A percentile compares a stretch with the other conserved stretches of the same genome.
Evolutionary conservation across 2,888 invertebrate genomes (phyloP).

Genomic region (Andricus quercusramuli): DNA sequence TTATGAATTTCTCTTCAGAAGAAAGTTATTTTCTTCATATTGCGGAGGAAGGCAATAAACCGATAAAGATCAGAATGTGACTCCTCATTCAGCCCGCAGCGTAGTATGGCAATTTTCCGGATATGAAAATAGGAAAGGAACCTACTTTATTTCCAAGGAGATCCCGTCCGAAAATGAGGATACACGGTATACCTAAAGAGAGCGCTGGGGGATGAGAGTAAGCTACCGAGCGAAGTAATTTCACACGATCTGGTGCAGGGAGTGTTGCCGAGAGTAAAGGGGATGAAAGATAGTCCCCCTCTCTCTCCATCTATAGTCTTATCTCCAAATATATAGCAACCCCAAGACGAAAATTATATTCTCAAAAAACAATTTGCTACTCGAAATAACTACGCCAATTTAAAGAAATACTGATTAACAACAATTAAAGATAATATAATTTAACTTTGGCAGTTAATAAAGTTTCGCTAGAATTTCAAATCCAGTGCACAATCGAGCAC

Average conservation of each 20-base stretch:
- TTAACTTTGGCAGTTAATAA: neutral
- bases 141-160: constrained; percentile 76
- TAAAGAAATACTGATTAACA: neutral
- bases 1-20: neutral
- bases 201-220: constrained; percentile 72
- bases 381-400: no score
- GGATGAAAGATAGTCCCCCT: neutral
- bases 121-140: constrained; percentile 76
- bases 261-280: constrained; percentile 57
- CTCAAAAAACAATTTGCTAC: constrained; percentile 67
- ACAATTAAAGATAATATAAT: no score
- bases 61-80: constrained; percentile 36
- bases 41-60: constrained; percentile 20
- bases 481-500: neutral
- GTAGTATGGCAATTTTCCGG: constrained; percentile 75
- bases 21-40: constrained; percentile 20
- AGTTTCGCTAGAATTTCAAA: neutral
- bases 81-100: constrained; percentile 41
- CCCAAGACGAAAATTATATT: constrained; percentile 74
- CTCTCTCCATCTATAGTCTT: constrained; percentile 62
- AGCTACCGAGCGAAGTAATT: constrained; percentile 78
- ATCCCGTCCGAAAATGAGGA: constrained; percentile 74
- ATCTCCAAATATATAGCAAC: constrained; percentile 68
- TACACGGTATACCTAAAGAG: constrained; percentile 70
- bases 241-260: constrained; percentile 73